Conservation (phyloP, 1,140 invertebrate genomes). For the Drosophila tsacasi region DNA sequence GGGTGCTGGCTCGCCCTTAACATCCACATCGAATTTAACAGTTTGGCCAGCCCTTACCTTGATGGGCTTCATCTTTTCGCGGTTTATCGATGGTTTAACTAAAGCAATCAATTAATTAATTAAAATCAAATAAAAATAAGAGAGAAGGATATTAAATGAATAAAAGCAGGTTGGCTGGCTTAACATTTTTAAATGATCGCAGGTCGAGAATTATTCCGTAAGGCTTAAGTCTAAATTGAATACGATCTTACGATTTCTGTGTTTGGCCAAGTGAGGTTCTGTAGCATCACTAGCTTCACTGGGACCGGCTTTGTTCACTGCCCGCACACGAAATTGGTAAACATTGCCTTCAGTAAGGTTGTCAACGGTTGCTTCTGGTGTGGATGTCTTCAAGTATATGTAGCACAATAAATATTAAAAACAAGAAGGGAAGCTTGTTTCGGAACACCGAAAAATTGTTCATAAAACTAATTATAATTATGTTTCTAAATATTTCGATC, state of each 20-base stretch:
- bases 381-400: conserved; percentile 87
- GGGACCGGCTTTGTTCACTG: conserved; percentile 97
- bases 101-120: conserved; percentile 39
- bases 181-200: conserved; percentile 50
- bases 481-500: no score
- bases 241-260: conserved; percentile 91
- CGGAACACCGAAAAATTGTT: no score
- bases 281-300: conserved; percentile 96
- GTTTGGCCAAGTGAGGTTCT: conserved; percentile 94
- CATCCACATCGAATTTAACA: conserved; percentile 96
- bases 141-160: conserved; percentile 11
- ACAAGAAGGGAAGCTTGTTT: no score
- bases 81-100: conserved; percentile 96
- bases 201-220: background rate
- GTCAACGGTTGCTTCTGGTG: conserved; percentile 92
- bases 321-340: conserved; percentile 96
- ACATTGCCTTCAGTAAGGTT: conserved; percentile 96
- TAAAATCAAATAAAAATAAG: background rate
- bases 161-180: conserved; percentile 56
- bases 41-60: conserved; percentile 95
- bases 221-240: conserved; percentile 2
- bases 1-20: conserved; percentile 98
- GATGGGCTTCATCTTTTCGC: conserved; percentile 95
- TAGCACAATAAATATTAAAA: background rate
- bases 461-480: no score